Evolutionary conservation across 2,113 vertebrate genomes (phyloP).

Genomic region (Antennarius striatus): DNA sequence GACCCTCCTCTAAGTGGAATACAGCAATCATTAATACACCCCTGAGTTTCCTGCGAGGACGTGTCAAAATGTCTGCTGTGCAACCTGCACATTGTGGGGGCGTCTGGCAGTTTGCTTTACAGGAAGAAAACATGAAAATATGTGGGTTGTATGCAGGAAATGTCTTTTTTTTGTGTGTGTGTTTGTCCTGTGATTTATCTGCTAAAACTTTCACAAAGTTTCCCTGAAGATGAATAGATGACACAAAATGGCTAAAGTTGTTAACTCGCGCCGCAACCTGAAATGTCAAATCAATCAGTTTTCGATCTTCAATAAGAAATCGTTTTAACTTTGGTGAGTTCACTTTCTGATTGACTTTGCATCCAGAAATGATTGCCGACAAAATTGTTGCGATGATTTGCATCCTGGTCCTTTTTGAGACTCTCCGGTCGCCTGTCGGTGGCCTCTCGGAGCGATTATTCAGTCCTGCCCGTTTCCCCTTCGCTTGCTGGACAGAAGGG

Average conservation of each 20-base stretch:
- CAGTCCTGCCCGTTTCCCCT: constrained; percentile 20
- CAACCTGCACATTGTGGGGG: background rate
- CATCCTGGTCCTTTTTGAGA: background rate
- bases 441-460: constrained; percentile 17
- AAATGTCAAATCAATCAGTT: background rate
- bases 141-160: background rate
- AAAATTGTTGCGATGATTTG: constrained; percentile 15
- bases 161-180: background rate
- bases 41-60: too few species aligned
- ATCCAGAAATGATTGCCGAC: constrained; percentile 10
- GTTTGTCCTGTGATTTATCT: background rate
- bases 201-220: background rate
- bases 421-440: constrained; percentile 3
- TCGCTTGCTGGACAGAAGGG: constrained; percentile 44
- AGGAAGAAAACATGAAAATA: background rate
- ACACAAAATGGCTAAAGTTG: background rate
- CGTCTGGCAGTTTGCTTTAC: constrained; percentile 2
- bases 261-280: background rate
- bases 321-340: background rate
- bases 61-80: too few species aligned
- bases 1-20: too few species aligned
- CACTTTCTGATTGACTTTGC: constrained; percentile 5
- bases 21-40: too few species aligned
- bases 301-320: constrained; percentile 27
- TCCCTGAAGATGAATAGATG: background rate